A percentile compares a stretch with the other conserved stretches of the same genome.
These are phyloP conservation scores for Ictalurus punctatus DNA, from an alignment of 2,113 vertebrate genomes.

Conservation along the genomic window DNA sequence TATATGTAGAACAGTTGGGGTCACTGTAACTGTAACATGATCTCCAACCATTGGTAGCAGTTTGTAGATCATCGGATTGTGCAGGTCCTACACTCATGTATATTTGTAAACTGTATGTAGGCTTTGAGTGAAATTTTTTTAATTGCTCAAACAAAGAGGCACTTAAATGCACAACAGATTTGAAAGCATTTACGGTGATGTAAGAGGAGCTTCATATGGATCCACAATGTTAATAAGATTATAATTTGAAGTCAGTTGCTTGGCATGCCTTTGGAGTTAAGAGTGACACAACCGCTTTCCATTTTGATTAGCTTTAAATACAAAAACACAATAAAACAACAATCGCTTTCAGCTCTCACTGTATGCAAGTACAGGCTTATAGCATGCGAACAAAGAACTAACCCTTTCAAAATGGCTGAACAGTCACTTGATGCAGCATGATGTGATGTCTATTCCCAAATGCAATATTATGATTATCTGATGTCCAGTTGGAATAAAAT, in stretches of 20 bases:
- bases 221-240: neutral
- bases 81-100: no score
- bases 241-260: neutral
- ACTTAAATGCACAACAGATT: neutral
- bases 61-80: no score
- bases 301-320: neutral
- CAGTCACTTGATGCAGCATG: neutral
- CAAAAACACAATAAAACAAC: neutral
- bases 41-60: no score
- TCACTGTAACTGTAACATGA: neutral
- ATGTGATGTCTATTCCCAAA: neutral
- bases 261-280: neutral
- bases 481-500: neutral
- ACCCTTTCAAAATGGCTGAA: neutral
- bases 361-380: neutral
- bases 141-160: no score
- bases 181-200: neutral
- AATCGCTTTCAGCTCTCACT: neutral
- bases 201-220: neutral
- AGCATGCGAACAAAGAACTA: neutral
- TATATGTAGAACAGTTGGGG: neutral
- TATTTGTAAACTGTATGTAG: no score
- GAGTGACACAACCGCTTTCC: neutral
- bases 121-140: no score
- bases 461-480: neutral